A percentile compares a stretch with the other conserved stretches of the same genome.
Evolutionary conservation across 2,888 invertebrate genomes (phyloP).

Genomic region (Timandra comae): DNA sequence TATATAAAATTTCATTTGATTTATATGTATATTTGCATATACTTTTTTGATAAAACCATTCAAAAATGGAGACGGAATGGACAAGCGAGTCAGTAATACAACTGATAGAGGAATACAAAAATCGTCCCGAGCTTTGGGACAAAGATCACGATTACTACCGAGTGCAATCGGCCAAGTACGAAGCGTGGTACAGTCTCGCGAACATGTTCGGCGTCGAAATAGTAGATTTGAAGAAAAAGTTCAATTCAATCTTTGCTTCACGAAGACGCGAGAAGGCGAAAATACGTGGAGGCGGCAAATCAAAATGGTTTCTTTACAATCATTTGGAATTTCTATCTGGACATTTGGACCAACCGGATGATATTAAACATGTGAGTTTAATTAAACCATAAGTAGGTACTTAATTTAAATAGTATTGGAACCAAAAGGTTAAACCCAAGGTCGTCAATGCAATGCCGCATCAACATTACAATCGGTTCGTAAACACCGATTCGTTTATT

Average conservation of each 20-base stretch:
- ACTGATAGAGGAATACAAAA: constrained; percentile 46
- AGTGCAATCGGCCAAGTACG: constrained; percentile 48
- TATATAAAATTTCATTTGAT: too few relatives aligned
- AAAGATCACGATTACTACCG: constrained; percentile 39
- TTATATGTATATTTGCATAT: too few relatives aligned
- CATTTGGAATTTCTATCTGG: constrained; percentile 50
- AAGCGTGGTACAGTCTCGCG: constrained; percentile 53
- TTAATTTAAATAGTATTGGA: too few relatives aligned
- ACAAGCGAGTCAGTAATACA: constrained; percentile 42
- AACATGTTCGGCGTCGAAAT: constrained; percentile 50
- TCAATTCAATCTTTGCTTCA: constrained; percentile 64
- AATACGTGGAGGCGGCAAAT: constrained; percentile 43
- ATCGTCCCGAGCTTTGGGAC: constrained; percentile 52
- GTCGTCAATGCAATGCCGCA: too few relatives aligned
- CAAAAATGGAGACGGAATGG: constrained; percentile 44
- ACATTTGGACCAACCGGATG: constrained; percentile 35
- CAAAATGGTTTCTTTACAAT: constrained; percentile 57
- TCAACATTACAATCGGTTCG: too few relatives aligned
- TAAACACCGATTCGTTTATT: too few relatives aligned
- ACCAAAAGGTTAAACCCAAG: too few relatives aligned
- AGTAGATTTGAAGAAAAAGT: constrained; percentile 52
- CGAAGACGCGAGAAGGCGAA: constrained; percentile 57
- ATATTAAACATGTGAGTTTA: too few relatives aligned
- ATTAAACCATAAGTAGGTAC: too few relatives aligned
- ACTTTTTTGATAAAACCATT: too few relatives aligned